Conservation (phyloP, 1,140 invertebrate species). For the Parasteatoda tepidariorum region DNA sequence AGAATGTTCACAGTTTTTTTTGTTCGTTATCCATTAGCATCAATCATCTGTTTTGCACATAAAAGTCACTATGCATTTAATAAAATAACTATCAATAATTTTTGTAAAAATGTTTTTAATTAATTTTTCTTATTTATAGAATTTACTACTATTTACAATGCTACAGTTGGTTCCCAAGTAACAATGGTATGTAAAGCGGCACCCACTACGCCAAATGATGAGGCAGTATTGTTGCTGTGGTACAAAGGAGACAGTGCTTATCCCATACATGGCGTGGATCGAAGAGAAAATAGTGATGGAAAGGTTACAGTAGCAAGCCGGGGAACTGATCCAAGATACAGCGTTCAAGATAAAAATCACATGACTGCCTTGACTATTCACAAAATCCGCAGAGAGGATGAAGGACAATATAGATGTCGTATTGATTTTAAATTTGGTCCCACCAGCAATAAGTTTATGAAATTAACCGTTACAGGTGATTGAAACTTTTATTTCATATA, state of each 20-base stretch:
- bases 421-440: constrained; percentile 30
- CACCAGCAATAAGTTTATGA: constrained; percentile 46
- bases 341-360: constrained; percentile 20
- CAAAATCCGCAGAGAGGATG: constrained; percentile 42
- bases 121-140: constrained; percentile 29
- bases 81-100: too few species aligned
- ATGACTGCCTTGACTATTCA: constrained; percentile 33
- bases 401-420: constrained; percentile 46
- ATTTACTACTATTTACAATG: constrained; percentile 30
- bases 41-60: too few species aligned
- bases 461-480: constrained; percentile 20
- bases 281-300: background rate
- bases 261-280: constrained; percentile 33
- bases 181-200: constrained; percentile 36
- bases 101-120: too few species aligned
- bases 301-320: background rate
- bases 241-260: constrained; percentile 53
- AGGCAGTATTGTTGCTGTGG: constrained; percentile 24
- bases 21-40: too few species aligned
- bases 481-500: background rate
- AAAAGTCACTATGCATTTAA: too few species aligned
- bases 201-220: constrained; percentile 7
- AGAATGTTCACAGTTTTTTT: too few species aligned
- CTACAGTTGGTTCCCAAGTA: constrained; percentile 32
- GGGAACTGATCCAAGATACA: constrained; percentile 37